These are phyloP conservation scores for Tribolium freemani DNA, from an alignment of 2,888 invertebrate genomes.

Conservation along the genomic window DNA sequence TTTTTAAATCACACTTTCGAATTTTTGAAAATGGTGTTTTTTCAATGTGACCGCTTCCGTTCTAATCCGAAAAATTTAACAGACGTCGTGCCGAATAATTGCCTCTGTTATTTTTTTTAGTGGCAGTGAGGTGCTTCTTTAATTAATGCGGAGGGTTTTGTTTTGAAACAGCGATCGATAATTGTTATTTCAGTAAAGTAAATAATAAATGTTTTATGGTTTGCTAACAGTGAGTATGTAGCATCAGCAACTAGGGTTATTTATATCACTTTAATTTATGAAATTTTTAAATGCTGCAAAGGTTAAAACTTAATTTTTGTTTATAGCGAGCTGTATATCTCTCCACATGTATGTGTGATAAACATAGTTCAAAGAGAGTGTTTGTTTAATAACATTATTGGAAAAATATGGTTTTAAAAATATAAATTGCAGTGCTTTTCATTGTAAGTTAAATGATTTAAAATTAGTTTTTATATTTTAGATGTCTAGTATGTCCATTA, in stretches of 20 bases:
- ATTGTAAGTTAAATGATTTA: too few species aligned
- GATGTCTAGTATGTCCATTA: too few species aligned
- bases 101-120: not conserved
- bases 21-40: not conserved
- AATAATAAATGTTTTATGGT: not conserved
- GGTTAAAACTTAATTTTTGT: too few species aligned
- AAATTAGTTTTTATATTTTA: too few species aligned
- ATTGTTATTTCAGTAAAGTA: not conserved
- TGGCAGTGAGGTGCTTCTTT: not conserved
- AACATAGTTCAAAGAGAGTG: too few species aligned
- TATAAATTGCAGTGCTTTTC: too few species aligned
- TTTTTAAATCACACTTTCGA: not conserved
- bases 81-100: not conserved
- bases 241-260: not conserved
- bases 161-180: not conserved
- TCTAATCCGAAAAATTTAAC: not conserved
- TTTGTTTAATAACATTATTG: too few species aligned
- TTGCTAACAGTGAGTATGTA: constrained; percentile 4
- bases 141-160: not conserved
- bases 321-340: too few species aligned
- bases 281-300: too few species aligned
- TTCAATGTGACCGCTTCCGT: not conserved
- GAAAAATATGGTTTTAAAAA: too few species aligned
- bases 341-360: too few species aligned
- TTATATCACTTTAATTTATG: not conserved